Conservation (phyloP, 2,888 invertebrate genomes). For the Nomada lathburiana region DNA sequence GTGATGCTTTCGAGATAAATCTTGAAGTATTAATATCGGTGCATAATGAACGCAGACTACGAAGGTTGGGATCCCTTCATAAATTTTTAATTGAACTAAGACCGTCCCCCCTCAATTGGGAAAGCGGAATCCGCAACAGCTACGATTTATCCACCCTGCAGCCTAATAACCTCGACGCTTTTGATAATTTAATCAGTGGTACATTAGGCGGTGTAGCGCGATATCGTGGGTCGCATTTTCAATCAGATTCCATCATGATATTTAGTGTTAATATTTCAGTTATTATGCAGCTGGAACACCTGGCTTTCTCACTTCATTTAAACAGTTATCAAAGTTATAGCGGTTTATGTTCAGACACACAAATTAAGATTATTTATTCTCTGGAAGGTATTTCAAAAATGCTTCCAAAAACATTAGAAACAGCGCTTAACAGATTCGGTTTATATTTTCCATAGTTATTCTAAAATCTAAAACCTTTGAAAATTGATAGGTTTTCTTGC, state of each 20-base stretch:
- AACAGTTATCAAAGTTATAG: too few species aligned
- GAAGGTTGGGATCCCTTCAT: constrained; percentile 43
- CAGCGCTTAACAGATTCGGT: too few species aligned
- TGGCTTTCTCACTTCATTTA: too few species aligned
- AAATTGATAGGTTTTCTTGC: too few species aligned
- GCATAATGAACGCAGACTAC: constrained; percentile 51
- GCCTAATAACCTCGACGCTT: constrained; percentile 61
- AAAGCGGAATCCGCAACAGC: constrained; percentile 47
- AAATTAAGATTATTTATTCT: too few species aligned
- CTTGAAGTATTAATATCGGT: constrained; percentile 56
- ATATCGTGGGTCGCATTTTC: constrained; percentile 30
- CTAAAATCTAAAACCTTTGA: too few species aligned
- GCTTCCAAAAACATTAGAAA: too few species aligned
- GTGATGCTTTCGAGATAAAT: constrained; percentile 46
- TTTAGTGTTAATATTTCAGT: constrained; percentile 30
- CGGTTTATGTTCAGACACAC: too few species aligned
- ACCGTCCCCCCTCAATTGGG: constrained; percentile 34
- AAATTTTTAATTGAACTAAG: constrained; percentile 63
- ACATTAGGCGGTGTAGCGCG: constrained; percentile 47
- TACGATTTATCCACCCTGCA: constrained; percentile 53
- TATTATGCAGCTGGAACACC: neutral
- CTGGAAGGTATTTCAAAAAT: too few species aligned
- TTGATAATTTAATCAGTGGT: constrained; percentile 64
- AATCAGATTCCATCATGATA: constrained; percentile 18
- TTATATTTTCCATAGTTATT: too few species aligned